Evolutionary conservation across 2,888 invertebrate species (phyloP).

Genomic region (Hymenopus coronatus): DNA sequence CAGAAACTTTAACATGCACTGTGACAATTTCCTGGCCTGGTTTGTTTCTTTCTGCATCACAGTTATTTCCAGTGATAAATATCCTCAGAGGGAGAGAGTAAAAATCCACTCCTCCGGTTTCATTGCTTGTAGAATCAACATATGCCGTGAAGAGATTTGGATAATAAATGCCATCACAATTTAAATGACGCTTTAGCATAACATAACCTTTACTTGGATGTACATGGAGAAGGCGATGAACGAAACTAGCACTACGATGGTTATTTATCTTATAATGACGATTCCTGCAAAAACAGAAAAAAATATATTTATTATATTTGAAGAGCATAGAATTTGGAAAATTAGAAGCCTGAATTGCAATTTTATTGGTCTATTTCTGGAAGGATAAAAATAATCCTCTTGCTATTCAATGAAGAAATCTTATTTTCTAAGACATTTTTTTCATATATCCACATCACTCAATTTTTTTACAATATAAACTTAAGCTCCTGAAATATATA

Average conservation of each 20-base stretch:
- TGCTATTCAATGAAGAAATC: too few species aligned
- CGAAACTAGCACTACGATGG: conserved; percentile 79
- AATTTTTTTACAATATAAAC: too few species aligned
- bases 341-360: too few species aligned
- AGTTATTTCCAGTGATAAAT: conserved; percentile 50
- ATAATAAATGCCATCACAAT: conserved; percentile 78
- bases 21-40: conserved; percentile 27
- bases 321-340: background rate
- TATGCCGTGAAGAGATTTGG: conserved; percentile 83
- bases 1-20: conserved; percentile 65
- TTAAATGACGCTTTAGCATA: conserved; percentile 65
- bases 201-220: conserved; percentile 73
- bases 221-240: conserved; percentile 72
- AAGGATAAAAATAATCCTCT: too few species aligned
- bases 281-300: conserved; percentile 48
- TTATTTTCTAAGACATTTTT: too few species aligned
- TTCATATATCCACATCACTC: too few species aligned
- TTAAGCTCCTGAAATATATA: too few species aligned
- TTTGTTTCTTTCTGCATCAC: conserved; percentile 33
- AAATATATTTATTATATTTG: background rate
- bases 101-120: conserved; percentile 64
- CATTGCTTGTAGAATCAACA: conserved; percentile 78
- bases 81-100: conserved; percentile 76
- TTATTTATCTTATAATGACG: conserved; percentile 75
- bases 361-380: too few species aligned